Evolutionary conservation across 2,797 vertebrate genomes (phyloP).

Genomic region (Bradypus variegatus): DNA sequence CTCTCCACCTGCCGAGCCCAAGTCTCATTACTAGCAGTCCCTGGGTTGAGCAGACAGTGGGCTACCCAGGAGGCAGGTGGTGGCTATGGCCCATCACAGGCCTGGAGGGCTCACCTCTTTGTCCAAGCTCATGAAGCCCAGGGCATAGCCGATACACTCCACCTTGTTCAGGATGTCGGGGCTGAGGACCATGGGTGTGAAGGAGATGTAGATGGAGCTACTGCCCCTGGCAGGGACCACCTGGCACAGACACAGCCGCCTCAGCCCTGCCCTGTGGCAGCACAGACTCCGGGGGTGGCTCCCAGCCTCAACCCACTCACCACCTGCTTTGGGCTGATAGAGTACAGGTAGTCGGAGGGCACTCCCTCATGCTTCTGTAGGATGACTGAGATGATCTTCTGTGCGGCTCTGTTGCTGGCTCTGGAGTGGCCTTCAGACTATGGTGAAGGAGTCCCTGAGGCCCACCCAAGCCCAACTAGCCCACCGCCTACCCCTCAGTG

Average conservation of each 20-base stretch:
- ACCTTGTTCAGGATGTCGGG: slow-evolving; percentile 64
- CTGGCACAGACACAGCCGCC: slow-evolving; percentile 67
- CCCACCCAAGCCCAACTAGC: background rate
- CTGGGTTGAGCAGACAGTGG: background rate
- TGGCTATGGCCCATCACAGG: background rate
- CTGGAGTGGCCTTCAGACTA: background rate
- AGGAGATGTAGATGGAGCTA: slow-evolving; percentile 78
- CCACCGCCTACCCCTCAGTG: background rate
- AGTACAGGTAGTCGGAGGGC: slow-evolving; percentile 80
- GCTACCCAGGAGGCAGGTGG: background rate
- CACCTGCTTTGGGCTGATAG: slow-evolving; percentile 84
- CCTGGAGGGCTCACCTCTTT: slow-evolving; percentile 73
- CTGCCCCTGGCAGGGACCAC: slow-evolving; percentile 84
- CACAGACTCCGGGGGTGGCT: rapidly evolving
- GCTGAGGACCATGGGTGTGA: slow-evolving; percentile 79
- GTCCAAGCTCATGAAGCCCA: slow-evolving; percentile 90
- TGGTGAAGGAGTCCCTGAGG: background rate
- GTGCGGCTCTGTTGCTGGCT: background rate
- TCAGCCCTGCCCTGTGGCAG: background rate
- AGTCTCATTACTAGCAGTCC: background rate
- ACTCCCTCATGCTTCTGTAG: slow-evolving; percentile 81
- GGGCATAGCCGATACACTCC: slow-evolving; percentile 74
- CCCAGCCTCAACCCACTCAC: slow-evolving; percentile 70
- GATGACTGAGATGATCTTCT: slow-evolving; percentile 78
- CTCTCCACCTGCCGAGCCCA: slow-evolving; percentile 69